Evolutionary conservation across 2,888 invertebrate genomes (phyloP).

Genomic region (Ypsolopha scabrella): DNA sequence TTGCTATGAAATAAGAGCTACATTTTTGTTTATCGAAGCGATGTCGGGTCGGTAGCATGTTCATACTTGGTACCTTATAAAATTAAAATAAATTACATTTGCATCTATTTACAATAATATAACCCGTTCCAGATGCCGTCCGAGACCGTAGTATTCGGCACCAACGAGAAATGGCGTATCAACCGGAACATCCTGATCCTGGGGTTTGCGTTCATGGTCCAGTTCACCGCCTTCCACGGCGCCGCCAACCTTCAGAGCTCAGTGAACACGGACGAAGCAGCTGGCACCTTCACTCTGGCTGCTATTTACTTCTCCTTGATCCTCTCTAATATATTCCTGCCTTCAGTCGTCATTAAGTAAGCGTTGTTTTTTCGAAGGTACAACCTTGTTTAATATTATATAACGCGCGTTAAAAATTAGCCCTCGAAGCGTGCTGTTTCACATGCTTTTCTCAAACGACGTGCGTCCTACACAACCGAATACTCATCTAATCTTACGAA

Average conservation of each 20-base stretch:
- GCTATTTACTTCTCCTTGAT: slow-evolving; percentile 91
- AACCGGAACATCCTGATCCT: slow-evolving; percentile 87
- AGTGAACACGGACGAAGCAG: slow-evolving; percentile 83
- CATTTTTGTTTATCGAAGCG: too few relatives aligned
- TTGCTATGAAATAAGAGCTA: too few relatives aligned
- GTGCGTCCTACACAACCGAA: too few relatives aligned
- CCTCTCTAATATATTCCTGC: slow-evolving; percentile 90
- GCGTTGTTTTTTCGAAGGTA: slow-evolving; percentile 18
- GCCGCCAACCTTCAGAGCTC: slow-evolving; percentile 88
- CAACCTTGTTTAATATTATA: background rate
- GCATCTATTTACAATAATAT: background rate
- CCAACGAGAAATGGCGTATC: slow-evolving; percentile 80
- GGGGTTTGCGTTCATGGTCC: slow-evolving; percentile 90
- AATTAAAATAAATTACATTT: too few relatives aligned
- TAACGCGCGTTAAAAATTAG: background rate
- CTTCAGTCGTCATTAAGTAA: slow-evolving; percentile 85
- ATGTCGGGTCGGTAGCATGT: too few relatives aligned
- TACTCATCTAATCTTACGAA: too few relatives aligned
- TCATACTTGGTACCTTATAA: too few relatives aligned
- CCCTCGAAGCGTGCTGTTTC: too few relatives aligned
- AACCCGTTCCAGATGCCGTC: slow-evolving; percentile 25
- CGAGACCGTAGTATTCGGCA: slow-evolving; percentile 45
- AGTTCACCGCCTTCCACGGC: slow-evolving; percentile 93
- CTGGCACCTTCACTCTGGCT: slow-evolving; percentile 87
- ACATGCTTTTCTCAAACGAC: too few relatives aligned